Evolutionary conservation across 53 echinoderm and acorn worm species (phyloP).

Genomic region (Astropecten irregularis): DNA sequence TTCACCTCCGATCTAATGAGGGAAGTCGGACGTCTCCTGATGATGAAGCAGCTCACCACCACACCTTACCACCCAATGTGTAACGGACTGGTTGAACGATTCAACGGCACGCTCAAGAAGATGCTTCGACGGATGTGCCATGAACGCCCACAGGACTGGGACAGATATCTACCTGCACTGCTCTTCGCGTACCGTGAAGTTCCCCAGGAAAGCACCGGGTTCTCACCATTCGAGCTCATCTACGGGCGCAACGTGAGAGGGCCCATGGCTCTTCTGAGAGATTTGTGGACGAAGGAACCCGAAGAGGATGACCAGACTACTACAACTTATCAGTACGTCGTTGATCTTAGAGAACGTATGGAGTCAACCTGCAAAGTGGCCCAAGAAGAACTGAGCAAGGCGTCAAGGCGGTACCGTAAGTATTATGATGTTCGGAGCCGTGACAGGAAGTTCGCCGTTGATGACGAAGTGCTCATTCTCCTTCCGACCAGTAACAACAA

Average conservation of each 20-base stretch:
- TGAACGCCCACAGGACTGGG: conserved; percentile 55
- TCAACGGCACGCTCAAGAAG: conserved; percentile 40
- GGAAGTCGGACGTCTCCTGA: conserved; percentile 27
- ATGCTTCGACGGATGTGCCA: conserved; percentile 53
- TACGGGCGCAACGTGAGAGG: conserved; percentile 7
- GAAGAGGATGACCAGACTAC: conserved; percentile 12
- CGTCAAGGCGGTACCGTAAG: conserved; percentile 34
- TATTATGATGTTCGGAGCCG: conserved; percentile 31
- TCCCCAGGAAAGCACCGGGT: conserved; percentile 49
- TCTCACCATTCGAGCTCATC: conserved; percentile 55
- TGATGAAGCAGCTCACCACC: conserved; percentile 46
- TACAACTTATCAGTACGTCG: conserved; percentile 38
- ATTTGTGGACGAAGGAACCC: conserved; percentile 27
- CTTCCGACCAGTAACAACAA: conserved; percentile 41
- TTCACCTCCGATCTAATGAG: conserved; percentile 56
- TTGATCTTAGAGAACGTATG: conserved; percentile 25
- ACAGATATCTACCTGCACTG: conserved; percentile 38
- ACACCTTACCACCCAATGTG: no score
- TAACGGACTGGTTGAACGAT: no score
- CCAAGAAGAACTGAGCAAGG: conserved; percentile 9
- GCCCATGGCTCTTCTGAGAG: conserved; percentile 36
- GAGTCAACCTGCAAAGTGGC: conserved; percentile 39
- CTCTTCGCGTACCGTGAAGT: conserved; percentile 53
- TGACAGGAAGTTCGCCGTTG: conserved; percentile 33
- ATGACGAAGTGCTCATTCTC: conserved; percentile 33